A percentile compares a stretch with the other conserved stretches of the same genome.
phyloP scores from a whole-genome alignment of 2,888 invertebrate genomes.

The Chirona hameri region DNA sequence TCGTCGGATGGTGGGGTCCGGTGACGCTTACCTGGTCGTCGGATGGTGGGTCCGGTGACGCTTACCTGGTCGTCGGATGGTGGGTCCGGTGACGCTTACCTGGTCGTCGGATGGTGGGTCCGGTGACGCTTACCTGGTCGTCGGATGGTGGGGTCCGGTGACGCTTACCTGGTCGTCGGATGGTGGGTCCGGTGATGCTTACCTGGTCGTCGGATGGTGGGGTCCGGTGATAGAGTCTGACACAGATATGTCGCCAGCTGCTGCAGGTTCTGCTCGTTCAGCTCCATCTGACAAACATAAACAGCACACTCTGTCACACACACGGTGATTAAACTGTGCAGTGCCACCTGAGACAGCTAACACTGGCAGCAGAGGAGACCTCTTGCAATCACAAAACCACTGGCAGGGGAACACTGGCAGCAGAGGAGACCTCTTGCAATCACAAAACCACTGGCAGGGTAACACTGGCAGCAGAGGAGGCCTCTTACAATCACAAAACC shows the following conservation, averaged over 20 bases:
- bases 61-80: constrained; percentile 77
- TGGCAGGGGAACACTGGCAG: too few species aligned
- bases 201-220: constrained; percentile 78
- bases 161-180: constrained; percentile 77
- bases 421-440: too few species aligned
- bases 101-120: constrained; percentile 76
- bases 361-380: too few species aligned
- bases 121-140: constrained; percentile 77
- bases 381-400: too few species aligned
- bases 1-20: constrained; percentile 73
- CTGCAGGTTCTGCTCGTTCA: constrained; percentile 77
- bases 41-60: constrained; percentile 71
- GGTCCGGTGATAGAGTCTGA: constrained; percentile 81
- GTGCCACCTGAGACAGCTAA: too few species aligned
- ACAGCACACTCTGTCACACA: not conserved
- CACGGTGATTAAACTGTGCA: too few species aligned
- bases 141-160: constrained; percentile 72
- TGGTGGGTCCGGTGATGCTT: constrained; percentile 67
- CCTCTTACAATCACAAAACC: too few species aligned
- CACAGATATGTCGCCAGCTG: constrained; percentile 78
- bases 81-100: constrained; percentile 78
- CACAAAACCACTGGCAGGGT: too few species aligned
- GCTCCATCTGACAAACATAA: constrained; percentile 63
- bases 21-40: constrained; percentile 78
- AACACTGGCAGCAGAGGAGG: too few species aligned